Evolutionary conservation across 2,888 invertebrate species (phyloP).

Genomic region (Aromia moschata): DNA sequence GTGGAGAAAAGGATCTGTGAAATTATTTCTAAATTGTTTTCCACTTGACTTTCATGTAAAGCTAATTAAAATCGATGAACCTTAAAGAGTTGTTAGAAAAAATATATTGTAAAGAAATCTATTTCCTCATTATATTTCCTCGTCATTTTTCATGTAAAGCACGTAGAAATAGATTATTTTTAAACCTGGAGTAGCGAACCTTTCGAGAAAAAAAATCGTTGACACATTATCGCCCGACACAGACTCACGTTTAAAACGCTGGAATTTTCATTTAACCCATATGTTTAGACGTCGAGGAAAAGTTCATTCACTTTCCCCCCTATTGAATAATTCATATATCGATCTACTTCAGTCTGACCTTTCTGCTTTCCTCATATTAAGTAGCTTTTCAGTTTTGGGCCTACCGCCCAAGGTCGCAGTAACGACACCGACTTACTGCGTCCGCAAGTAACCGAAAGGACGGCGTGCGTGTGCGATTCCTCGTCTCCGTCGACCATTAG

Average conservation of each 20-base stretch:
- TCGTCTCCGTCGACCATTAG: slow-evolving; percentile 56
- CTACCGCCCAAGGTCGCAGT: slow-evolving; percentile 53
- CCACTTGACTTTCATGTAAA: no score
- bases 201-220: slow-evolving; percentile 7
- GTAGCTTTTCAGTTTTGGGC: slow-evolving; percentile 55
- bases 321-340: slow-evolving; percentile 65
- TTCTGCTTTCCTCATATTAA: slow-evolving; percentile 63
- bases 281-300: slow-evolving; percentile 59
- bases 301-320: slow-evolving; percentile 65
- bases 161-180: no score
- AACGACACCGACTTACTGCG: slow-evolving; percentile 34
- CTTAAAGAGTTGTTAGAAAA: no score
- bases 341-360: slow-evolving; percentile 63
- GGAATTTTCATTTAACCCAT: slow-evolving; percentile 60
- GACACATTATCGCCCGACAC: slow-evolving; percentile 17
- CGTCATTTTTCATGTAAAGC: no score
- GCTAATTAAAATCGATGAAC: no score
- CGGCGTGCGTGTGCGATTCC: no score
- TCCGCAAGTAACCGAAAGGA: slow-evolving; percentile 26
- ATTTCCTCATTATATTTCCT: no score
- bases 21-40: no score
- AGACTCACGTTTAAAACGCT: slow-evolving; percentile 27
- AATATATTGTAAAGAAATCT: no score
- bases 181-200: not conserved
- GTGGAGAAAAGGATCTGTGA: no score